Base-by-base conservation (phyloP, 2,888 invertebrate species). In the Leucoptera coffeella region DNA sequence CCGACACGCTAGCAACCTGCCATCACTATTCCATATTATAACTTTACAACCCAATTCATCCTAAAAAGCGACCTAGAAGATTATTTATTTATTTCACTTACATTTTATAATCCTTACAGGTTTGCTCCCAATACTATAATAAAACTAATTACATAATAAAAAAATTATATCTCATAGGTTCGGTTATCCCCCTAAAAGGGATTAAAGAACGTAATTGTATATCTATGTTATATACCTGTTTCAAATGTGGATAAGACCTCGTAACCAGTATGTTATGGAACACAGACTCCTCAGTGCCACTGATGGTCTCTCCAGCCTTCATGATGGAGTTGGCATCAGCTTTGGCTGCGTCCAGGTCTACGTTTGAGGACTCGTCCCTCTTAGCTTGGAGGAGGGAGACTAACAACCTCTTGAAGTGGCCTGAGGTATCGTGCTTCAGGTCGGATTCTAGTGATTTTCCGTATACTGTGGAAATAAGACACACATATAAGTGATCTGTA, bases 391-490 rank as follows among this genome's bases (percentile, higher is more conserved):
- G 82, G 27, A 92, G 65, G 1, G 93, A 91, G 12, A 95, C 85
- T 40, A 93, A 80, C 26, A 96, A 75, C 31, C 92, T 78, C 64
- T 89, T 88, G 67, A 96, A 96, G 57, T 91, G 87, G n/a, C 95
- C 95, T 8, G 92, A 92, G 5, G 94, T 93, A 54, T 96, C 96
- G 26, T 85, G 88, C 49, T 85, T 85, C 40, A 95, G 67, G 48
- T 92, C 92, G 5, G 80, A 80, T 49, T 94, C 94, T 35, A 95
- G 60, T 31, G 79, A 56, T 53, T 80, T 86, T 39, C 80, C 82
- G 56, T 85, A 92, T 46, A 90, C 90, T 89, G 52, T 12, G 15
- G 11, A 11, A 25, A n/a, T n/a, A n/a, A n/a, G n/a, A n/a, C n/a
- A n/a, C n/a, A n/a, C n/a, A n/a, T n/a, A n/a, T n/a, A n/a, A n/a